A percentile compares a stretch with the other conserved stretches of the same genome.
phyloP scores from a whole-genome alignment of 2,888 invertebrate genomes.

The Vanessa cardui region DNA sequence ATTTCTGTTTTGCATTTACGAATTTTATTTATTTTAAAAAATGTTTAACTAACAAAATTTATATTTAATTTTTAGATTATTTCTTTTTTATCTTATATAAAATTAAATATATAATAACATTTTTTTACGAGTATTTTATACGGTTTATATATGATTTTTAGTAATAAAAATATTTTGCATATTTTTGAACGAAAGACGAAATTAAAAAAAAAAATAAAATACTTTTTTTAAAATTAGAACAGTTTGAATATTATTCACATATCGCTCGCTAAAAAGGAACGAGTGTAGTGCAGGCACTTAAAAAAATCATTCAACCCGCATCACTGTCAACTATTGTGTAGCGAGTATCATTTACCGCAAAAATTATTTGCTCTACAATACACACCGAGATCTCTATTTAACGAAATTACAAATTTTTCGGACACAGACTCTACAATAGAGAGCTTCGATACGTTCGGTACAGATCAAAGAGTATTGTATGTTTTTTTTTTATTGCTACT shows the following conservation, averaged over 20 bases:
- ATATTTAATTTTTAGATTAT: neutral
- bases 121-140: too few species aligned
- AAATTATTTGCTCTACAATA: slow-evolving; percentile 76
- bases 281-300: slow-evolving; percentile 25
- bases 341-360: slow-evolving; percentile 79
- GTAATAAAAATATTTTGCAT: too few species aligned
- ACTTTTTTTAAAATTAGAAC: neutral
- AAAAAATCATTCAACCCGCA: slow-evolving; percentile 50
- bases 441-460: slow-evolving; percentile 50
- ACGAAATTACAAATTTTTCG: slow-evolving; percentile 73
- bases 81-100: too few species aligned
- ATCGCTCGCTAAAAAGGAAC: slow-evolving; percentile 22
- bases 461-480: slow-evolving; percentile 54
- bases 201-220: neutral
- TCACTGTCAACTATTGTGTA: slow-evolving; percentile 72
- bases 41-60: too few species aligned
- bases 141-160: too few species aligned
- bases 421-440: slow-evolving; percentile 52
- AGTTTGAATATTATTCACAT: neutral
- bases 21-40: too few species aligned
- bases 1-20: neutral
- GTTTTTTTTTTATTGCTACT: slow-evolving; percentile 32
- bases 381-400: slow-evolving; percentile 70
- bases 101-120: too few species aligned
- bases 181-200: too few species aligned